phyloP scores from a whole-genome alignment of 1,140 invertebrate genomes.

The Drosophila miranda region DNA sequence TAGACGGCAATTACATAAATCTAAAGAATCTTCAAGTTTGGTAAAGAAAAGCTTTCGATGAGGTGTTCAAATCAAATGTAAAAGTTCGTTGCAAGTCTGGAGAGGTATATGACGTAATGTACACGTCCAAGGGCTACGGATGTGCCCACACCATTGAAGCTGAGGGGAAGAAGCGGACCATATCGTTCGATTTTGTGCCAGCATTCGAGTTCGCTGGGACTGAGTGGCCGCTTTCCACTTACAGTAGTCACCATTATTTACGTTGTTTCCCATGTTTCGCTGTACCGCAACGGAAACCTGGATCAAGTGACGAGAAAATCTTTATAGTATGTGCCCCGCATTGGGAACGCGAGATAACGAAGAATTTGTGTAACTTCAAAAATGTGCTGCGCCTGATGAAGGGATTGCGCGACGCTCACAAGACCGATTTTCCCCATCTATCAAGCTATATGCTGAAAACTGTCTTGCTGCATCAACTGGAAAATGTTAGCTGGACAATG shows the following conservation, averaged over 20 bases:
- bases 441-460: constrained; percentile 52
- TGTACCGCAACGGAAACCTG: constrained; percentile 12
- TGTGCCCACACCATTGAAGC: constrained; percentile 42
- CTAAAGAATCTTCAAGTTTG: constrained; percentile 22
- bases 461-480: constrained; percentile 28
- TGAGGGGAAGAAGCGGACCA: neutral
- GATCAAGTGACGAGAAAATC: neutral
- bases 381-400: constrained; percentile 52
- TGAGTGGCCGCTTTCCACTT: constrained; percentile 23
- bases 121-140: constrained; percentile 26
- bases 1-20: constrained; percentile 6
- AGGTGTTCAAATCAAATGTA: neutral
- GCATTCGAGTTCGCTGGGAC: constrained; percentile 22
- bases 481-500: constrained; percentile 1
- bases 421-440: constrained; percentile 7
- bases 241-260: neutral
- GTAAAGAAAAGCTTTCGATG: constrained; percentile 27
- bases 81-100: neutral
- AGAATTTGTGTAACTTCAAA: constrained; percentile 26
- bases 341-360: constrained; percentile 48
- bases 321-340: constrained; percentile 50
- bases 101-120: constrained; percentile 4
- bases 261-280: constrained; percentile 23
- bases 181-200: constrained; percentile 45
- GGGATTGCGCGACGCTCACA: constrained; percentile 32